phyloP scores from a whole-genome alignment of 2,797 vertebrate species.

The Saguinus oedipus region DNA sequence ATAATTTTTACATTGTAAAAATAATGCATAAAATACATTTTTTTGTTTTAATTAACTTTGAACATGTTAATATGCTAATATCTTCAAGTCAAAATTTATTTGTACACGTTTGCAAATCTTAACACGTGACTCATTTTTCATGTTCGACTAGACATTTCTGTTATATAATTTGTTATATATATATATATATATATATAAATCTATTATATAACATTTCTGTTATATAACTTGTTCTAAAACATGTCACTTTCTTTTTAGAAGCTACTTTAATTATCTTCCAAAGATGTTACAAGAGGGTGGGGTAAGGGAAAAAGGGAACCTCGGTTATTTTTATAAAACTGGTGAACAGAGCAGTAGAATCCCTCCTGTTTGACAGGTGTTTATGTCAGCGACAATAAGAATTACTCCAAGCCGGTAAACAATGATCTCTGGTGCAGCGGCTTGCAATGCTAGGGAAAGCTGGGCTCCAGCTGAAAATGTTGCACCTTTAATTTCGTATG shows the following conservation, averaged over 20 bases:
- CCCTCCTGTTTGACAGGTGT: not conserved
- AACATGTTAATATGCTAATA: not conserved
- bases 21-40: not conserved
- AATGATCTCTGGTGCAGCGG: not conserved
- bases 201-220: not conserved
- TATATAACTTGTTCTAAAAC: not conserved
- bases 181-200: not conserved
- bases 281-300: not conserved
- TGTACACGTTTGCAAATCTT: not conserved
- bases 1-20: not conserved
- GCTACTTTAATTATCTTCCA: not conserved
- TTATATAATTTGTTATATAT: not conserved
- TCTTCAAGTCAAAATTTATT: slow-evolving; percentile 9
- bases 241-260: not conserved
- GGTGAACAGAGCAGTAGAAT: not conserved
- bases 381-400: not conserved
- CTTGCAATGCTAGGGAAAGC: not conserved
- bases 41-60: slow-evolving; percentile 1
- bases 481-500: slow-evolving; percentile 67
- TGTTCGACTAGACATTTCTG: not conserved
- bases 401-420: not conserved
- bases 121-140: not conserved
- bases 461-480: not conserved
- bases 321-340: not conserved
- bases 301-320: not conserved